Conservation (phyloP, 2,113 vertebrate genomes). For the Datnioides undecimradiatus region DNA sequence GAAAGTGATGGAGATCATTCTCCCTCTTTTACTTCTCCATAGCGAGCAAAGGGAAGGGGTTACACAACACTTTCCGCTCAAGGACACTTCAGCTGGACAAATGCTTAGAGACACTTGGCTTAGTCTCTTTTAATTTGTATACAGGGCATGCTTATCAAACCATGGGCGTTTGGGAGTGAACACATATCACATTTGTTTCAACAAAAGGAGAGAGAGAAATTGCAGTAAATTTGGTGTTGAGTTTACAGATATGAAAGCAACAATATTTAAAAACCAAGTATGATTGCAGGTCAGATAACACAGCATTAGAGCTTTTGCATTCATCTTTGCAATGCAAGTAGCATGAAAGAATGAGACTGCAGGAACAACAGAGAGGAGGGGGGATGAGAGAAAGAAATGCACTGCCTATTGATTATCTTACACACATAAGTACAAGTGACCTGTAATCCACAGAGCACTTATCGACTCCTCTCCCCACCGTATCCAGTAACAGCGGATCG, state of each 20-base stretch:
- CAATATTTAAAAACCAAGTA: not conserved
- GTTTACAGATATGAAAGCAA: not conserved
- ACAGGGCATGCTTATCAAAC: not conserved
- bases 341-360: conserved; percentile 65
- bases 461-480: conserved; percentile 85
- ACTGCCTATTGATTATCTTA: conserved; percentile 88
- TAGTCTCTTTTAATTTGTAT: not conserved
- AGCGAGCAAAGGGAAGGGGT: not conserved
- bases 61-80: not conserved
- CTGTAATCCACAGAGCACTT: conserved; percentile 89
- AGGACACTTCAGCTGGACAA: not conserved
- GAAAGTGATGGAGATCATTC: not conserved
- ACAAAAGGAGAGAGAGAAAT: not conserved
- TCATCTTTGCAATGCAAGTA: conserved; percentile 57
- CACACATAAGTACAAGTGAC: conserved; percentile 88
- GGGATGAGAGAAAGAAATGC: conserved; percentile 80
- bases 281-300: conserved; percentile 26
- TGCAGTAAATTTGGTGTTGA: not conserved
- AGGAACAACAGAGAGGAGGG: conserved; percentile 61
- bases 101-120: not conserved
- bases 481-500: conserved; percentile 85
- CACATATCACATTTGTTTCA: not conserved
- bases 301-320: conserved; percentile 34
- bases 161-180: not conserved
- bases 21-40: not conserved